Evolutionary conservation across 2,888 invertebrate genomes (phyloP).

Genomic region (Beris morrisii): DNA sequence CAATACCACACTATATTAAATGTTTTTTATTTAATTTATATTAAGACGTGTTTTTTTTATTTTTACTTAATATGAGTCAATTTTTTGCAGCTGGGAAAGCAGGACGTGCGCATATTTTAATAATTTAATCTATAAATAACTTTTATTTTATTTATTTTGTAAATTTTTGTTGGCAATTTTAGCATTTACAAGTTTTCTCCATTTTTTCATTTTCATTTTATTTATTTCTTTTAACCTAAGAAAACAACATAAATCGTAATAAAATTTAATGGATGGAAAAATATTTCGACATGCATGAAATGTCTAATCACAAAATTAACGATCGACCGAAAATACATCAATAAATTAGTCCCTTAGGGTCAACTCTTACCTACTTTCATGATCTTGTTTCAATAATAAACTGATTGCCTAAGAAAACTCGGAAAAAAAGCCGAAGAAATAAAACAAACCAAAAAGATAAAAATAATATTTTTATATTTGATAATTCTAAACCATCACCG

Average conservation of each 20-base stretch:
- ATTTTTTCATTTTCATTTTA: slow-evolving; percentile 13
- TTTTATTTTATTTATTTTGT: slow-evolving; percentile 9
- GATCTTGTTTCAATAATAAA: too few relatives aligned
- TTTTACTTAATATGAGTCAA: slow-evolving; percentile 13
- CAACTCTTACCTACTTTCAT: too few relatives aligned
- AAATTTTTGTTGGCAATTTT: slow-evolving; percentile 24
- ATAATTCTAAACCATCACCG: too few relatives aligned
- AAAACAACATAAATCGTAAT: slow-evolving; percentile 8
- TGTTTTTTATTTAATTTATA: slow-evolving; percentile 1
- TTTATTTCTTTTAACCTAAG: slow-evolving; percentile 5
- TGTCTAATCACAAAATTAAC: slow-evolving; percentile 13
- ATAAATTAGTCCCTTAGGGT: too few relatives aligned
- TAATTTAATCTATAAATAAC: slow-evolving; percentile 19
- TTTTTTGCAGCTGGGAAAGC: slow-evolving; percentile 26
- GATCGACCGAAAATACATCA: too few relatives aligned
- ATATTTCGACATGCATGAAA: slow-evolving; percentile 1
- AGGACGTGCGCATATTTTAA: slow-evolving; percentile 21
- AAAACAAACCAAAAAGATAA: too few relatives aligned
- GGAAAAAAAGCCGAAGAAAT: too few relatives aligned
- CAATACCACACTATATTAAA: slow-evolving; percentile 22
- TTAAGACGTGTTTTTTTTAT: background rate
- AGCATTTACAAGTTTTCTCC: slow-evolving; percentile 25
- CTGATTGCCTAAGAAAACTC: too few relatives aligned
- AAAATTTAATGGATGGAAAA: slow-evolving; percentile 24
- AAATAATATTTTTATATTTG: too few relatives aligned